Percentiles rank a stretch among this genome's conserved stretches.
phyloP scores from a whole-genome alignment of 2,797 vertebrate species.

The Forpus xanthops region DNA sequence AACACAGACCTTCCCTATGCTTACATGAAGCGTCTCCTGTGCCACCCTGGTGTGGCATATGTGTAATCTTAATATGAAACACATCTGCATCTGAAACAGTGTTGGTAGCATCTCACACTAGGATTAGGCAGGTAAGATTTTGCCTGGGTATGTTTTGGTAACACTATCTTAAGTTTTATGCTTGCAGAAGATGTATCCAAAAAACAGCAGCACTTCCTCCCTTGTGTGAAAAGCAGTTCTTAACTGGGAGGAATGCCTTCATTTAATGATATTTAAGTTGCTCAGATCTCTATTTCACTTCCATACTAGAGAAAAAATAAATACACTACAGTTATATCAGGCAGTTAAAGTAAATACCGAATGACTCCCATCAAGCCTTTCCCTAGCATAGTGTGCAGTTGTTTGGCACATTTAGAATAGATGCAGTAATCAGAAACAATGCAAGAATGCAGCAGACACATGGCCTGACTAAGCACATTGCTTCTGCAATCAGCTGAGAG shows the following conservation, averaged over 20 bases:
- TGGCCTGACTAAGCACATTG: background rate
- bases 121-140: background rate
- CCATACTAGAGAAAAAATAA: background rate
- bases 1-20: accelerated
- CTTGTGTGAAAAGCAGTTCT: background rate
- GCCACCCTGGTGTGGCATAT: background rate
- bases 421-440: background rate
- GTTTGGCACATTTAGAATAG: background rate
- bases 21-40: background rate
- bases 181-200: background rate
- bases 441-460: background rate
- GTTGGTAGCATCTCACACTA: accelerated
- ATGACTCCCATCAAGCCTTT: background rate
- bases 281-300: background rate
- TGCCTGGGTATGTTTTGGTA: background rate
- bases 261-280: background rate
- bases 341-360: background rate
- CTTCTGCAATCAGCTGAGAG: background rate
- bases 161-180: background rate
- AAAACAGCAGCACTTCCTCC: background rate
- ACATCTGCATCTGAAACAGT: background rate
- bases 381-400: background rate
- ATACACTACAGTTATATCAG: background rate
- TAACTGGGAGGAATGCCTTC: background rate
- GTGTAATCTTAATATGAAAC: background rate